phyloP scores from a whole-genome alignment of 2,888 invertebrate genomes.

The Ormyrus thymus region DNA sequence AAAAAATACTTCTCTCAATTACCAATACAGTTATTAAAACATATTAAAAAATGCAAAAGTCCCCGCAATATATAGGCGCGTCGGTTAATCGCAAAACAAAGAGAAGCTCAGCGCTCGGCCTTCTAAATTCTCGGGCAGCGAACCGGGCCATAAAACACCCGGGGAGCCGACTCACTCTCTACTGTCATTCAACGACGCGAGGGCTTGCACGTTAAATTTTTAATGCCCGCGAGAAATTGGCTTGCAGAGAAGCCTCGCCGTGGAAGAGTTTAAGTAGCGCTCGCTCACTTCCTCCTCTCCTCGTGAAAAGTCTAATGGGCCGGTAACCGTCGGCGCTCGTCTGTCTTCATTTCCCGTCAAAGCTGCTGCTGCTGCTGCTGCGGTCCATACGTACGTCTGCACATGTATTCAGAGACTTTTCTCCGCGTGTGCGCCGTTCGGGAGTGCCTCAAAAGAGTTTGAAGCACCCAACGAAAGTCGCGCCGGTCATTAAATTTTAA shows the following conservation, averaged over 20 bases:
- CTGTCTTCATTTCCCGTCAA: conserved; percentile 66
- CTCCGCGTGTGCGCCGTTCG: background rate
- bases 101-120: too few species aligned
- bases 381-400: conserved; percentile 31
- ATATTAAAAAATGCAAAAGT: too few species aligned
- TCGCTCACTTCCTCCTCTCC: conserved; percentile 46
- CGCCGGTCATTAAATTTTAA: conserved; percentile 67
- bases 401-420: background rate
- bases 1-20: too few species aligned
- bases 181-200: background rate
- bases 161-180: background rate
- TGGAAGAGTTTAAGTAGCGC: conserved; percentile 41
- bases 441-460: conserved; percentile 20
- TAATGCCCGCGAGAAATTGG: conserved; percentile 47
- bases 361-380: conserved; percentile 41
- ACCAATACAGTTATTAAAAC: too few species aligned
- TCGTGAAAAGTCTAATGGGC: conserved; percentile 61
- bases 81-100: too few species aligned
- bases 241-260: conserved; percentile 10
- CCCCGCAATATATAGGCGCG: too few species aligned
- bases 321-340: conserved; percentile 62
- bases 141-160: background rate
- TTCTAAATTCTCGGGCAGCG: too few species aligned
- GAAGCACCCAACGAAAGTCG: conserved; percentile 34
- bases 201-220: conserved; percentile 40